These are phyloP conservation scores for Rhynchonema sp. DNA, from an alignment of 2,888 invertebrate species.

Conservation along the genomic window DNA sequence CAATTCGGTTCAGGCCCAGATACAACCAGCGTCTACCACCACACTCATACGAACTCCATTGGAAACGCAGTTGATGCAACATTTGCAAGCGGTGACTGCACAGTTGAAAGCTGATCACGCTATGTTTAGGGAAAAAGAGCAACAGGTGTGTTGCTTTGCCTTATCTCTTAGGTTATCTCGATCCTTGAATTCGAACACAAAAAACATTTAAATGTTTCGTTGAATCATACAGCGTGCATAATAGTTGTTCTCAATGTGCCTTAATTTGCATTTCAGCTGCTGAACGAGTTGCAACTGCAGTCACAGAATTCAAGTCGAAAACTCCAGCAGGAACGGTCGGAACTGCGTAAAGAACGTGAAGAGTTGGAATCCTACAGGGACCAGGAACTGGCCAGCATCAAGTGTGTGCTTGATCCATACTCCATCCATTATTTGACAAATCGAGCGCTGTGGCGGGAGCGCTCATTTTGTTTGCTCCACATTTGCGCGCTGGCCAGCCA, in stretches of 20 bases:
- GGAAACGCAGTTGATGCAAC: background rate
- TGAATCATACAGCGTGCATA: too few relatives aligned
- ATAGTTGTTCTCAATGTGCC: background rate
- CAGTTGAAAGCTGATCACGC: background rate
- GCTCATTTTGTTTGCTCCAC: too few relatives aligned
- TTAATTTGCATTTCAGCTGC: background rate
- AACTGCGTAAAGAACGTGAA: background rate
- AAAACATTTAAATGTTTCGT: too few relatives aligned
- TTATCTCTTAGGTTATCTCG: too few relatives aligned
- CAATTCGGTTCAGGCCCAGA: too few relatives aligned
- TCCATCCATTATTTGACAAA: too few relatives aligned
- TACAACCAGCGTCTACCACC: background rate
- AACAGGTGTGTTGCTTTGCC: background rate
- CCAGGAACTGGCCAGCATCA: background rate
- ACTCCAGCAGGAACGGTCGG: background rate
- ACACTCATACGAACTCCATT: background rate
- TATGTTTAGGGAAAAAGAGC: background rate
- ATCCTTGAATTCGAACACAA: too few relatives aligned
- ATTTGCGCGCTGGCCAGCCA: too few relatives aligned
- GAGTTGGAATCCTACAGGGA: background rate
- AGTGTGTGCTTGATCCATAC: background rate
- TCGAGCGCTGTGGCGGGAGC: too few relatives aligned
- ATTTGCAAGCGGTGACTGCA: background rate
- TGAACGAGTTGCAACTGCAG: background rate
- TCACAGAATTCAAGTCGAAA: background rate